A percentile compares a stretch with the other conserved stretches of the same genome.
phyloP scores from a whole-genome alignment of 2,888 invertebrate genomes.

The Cephus nigrinus region DNA sequence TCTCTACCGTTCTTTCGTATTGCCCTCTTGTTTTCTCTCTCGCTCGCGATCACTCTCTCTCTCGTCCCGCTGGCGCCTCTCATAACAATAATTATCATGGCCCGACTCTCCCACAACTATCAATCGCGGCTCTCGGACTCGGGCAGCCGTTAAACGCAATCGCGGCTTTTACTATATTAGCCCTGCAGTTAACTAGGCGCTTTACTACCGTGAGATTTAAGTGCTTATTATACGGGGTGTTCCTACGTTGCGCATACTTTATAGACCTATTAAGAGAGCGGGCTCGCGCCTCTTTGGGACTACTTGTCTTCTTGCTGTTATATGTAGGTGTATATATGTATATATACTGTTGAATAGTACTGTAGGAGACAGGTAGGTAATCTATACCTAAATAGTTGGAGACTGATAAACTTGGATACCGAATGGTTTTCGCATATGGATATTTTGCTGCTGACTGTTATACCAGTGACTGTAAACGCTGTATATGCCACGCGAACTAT shows the following conservation, averaged over 20 bases:
- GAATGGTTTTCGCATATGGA: neutral
- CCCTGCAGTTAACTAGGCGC: conserved; percentile 7
- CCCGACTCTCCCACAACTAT: conserved; percentile 21
- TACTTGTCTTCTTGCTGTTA: neutral
- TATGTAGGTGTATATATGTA: neutral
- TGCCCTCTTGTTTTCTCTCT: conserved; percentile 15
- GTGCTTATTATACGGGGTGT: conserved; percentile 6
- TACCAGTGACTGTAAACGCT: neutral
- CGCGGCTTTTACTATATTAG: conserved; percentile 13
- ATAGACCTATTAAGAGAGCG: conserved; percentile 3
- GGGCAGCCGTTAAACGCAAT: conserved; percentile 19
- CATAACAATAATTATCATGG: conserved; percentile 55
- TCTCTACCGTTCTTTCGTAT: conserved; percentile 20
- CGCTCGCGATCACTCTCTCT: conserved; percentile 2
- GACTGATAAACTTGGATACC: neutral
- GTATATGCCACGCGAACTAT: neutral
- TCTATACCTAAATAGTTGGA: neutral
- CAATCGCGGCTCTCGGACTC: conserved; percentile 14
- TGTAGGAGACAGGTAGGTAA: neutral
- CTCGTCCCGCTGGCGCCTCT: conserved; percentile 51
- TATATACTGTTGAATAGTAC: neutral
- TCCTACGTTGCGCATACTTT: conserved; percentile 5
- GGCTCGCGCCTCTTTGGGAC: neutral
- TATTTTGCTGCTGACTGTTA: neutral
- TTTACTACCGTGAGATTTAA: conserved; percentile 9